phyloP scores from a whole-genome alignment of 1,140 invertebrate species.

The Aphidius gifuensis region DNA sequence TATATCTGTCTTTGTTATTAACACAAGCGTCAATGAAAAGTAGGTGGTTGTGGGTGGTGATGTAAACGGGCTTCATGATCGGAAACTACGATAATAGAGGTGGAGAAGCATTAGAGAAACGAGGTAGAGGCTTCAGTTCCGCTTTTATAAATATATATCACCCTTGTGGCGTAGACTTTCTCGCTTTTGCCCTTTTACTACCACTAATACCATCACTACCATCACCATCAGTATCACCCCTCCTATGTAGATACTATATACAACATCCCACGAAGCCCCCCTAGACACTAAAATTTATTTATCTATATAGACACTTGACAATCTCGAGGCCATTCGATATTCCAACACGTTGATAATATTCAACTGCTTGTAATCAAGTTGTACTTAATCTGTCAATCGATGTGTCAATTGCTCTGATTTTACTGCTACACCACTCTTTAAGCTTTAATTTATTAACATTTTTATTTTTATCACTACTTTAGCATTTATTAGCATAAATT shows the following conservation, averaged over 20 bases:
- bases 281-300: slow-evolving; percentile 13
- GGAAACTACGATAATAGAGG: slow-evolving; percentile 15
- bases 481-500: too few species aligned
- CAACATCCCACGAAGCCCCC: too few species aligned
- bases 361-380: slow-evolving; percentile 1
- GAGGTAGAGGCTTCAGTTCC: slow-evolving; percentile 3
- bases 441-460: too few species aligned
- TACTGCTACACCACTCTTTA: too few species aligned
- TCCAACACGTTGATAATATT: too few species aligned
- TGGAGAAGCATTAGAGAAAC: slow-evolving; percentile 11
- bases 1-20: neutral
- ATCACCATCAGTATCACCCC: neutral
- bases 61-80: slow-evolving; percentile 12
- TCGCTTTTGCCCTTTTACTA: slow-evolving; percentile 3
- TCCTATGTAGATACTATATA: slow-evolving; percentile 4
- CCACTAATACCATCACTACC: neutral
- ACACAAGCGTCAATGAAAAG: too few species aligned
- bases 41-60: neutral
- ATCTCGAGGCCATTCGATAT: too few species aligned
- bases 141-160: neutral
- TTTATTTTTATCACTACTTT: too few species aligned
- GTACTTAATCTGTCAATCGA: slow-evolving; percentile 7
- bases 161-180: slow-evolving; percentile 12
- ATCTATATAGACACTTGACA: neutral
- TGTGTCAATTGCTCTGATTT: neutral